phyloP scores from a whole-genome alignment of 2,113 vertebrate genomes.

The Phylloscopus trochilus region DNA sequence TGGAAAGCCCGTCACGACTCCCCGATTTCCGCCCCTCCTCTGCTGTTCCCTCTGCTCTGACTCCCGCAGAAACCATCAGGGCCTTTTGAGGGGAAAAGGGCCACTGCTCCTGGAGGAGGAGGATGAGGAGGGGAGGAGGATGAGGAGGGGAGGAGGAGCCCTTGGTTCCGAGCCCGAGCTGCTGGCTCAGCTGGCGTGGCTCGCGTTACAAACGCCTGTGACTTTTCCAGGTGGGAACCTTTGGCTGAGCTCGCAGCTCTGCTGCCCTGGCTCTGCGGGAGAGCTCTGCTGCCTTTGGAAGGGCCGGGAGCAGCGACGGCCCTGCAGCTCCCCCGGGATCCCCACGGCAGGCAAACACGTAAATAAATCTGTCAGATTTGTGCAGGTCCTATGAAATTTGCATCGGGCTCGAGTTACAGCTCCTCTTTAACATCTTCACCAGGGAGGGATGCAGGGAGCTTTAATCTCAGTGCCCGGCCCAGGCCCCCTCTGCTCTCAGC shows the following conservation, averaged over 20 bases:
- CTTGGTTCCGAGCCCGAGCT: neutral
- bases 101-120: neutral
- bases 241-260: neutral
- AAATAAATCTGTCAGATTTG: neutral
- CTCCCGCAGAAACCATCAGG: neutral
- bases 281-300: neutral
- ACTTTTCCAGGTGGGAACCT: neutral
- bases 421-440: neutral
- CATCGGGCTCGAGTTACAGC: neutral
- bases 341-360: neutral
- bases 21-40: neutral
- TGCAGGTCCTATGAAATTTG: neutral
- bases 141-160: neutral
- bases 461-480: neutral
- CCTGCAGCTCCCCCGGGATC: neutral
- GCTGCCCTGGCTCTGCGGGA: neutral
- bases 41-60: neutral
- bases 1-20: neutral
- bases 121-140: neutral
- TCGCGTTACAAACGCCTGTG: neutral
- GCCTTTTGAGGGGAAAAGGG: neutral
- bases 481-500: neutral
- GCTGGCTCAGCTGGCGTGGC: rapidly evolving
- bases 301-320: neutral
- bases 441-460: neutral